These are phyloP conservation scores for Calyptomena viridis DNA, from an alignment of 2,113 vertebrate species.

Conservation along the genomic window DNA sequence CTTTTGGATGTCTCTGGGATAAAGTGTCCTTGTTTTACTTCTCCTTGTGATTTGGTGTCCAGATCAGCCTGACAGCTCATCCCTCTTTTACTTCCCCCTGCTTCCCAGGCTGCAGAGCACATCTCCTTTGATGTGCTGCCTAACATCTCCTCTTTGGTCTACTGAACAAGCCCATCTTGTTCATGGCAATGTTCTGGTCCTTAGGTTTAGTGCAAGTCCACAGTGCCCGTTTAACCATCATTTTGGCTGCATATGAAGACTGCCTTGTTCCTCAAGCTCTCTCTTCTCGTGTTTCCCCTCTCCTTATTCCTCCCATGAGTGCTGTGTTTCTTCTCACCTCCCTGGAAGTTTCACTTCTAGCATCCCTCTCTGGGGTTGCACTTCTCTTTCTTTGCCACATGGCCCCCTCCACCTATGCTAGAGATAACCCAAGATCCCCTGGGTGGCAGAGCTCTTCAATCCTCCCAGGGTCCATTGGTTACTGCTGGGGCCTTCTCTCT, in stretches of 20 bases:
- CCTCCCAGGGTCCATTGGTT: rapidly evolving
- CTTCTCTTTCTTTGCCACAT: not conserved
- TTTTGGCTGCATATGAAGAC: not conserved
- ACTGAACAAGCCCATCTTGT: not conserved
- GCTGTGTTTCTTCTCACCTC: not conserved
- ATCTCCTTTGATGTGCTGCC: not conserved
- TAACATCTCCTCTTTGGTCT: not conserved
- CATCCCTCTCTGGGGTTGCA: not conserved
- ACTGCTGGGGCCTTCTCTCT: not conserved
- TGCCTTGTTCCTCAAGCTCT: not conserved
- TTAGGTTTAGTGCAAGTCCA: not conserved
- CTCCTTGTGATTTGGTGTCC: not conserved
- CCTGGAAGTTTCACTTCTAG: not conserved
- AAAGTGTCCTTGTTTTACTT: not conserved
- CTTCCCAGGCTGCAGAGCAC: not conserved
- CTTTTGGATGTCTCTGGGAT: not conserved
- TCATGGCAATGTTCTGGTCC: not conserved
- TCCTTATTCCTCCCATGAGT: not conserved
- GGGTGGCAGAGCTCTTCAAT: not conserved
- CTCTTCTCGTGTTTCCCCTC: not conserved
- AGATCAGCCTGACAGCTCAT: not conserved
- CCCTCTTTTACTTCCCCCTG: not conserved
- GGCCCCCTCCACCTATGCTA: not conserved
- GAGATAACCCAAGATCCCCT: not conserved
- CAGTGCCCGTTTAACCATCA: not conserved